Conservation (phyloP, 2,113 vertebrate species). For the Dipodomys stephensi region DNA sequence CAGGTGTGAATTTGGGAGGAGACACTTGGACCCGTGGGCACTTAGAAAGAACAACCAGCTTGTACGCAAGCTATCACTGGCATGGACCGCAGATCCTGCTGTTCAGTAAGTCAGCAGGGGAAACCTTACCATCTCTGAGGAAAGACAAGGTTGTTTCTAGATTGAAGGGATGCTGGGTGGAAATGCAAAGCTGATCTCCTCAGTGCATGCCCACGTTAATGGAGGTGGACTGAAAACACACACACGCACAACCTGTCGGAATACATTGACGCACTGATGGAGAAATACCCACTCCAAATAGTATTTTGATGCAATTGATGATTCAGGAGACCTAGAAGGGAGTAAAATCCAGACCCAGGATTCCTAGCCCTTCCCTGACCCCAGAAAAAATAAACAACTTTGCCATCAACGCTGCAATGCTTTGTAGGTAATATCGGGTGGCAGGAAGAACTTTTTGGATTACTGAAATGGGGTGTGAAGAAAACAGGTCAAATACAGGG, state of each 20-base stretch:
- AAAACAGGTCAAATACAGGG: constrained; percentile 18
- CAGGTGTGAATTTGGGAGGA: background rate
- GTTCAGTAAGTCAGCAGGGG: background rate
- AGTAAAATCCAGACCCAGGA: constrained; percentile 37
- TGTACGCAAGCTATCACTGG: background rate
- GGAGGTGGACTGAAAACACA: background rate
- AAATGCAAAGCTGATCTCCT: background rate
- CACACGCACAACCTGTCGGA: background rate
- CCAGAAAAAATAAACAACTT: background rate
- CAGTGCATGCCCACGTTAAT: background rate
- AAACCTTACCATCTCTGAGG: background rate
- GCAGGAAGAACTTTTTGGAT: constrained; percentile 52
- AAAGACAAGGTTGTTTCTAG: background rate
- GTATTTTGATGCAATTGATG: background rate
- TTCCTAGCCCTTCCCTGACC: constrained; percentile 43
- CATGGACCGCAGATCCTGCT: background rate
- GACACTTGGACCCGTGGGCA: background rate
- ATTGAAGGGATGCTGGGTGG: background rate
- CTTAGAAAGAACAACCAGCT: background rate
- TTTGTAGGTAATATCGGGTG: constrained; percentile 32
- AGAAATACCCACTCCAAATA: background rate
- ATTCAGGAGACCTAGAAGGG: constrained; percentile 47
- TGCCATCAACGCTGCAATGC: background rate
- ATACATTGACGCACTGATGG: background rate
- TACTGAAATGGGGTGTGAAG: constrained; percentile 17